Evolutionary conservation across 2,797 vertebrate species (phyloP), one percentile per base, ranked within the genome.

Genomic region (Epinephelus malabaricus): DNA sequence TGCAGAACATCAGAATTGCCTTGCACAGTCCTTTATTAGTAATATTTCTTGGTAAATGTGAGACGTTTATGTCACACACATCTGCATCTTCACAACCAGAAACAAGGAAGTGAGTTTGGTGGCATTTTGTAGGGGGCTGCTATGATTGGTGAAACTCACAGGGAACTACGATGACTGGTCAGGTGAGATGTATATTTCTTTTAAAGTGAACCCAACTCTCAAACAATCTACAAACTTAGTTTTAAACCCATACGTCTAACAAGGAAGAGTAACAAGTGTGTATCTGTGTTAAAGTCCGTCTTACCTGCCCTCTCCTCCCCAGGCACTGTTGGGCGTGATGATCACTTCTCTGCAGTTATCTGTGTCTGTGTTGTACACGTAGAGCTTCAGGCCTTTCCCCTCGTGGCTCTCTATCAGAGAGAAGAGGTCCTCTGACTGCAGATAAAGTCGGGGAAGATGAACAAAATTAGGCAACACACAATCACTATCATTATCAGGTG

Each of bases 291-390:
- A n/a, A 21, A 8, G 40, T 38, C 54, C 11, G 19, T 7, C 11
- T 94, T 96, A 99, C 98, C 98, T 99, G 94, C 98, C 98, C 94
- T 99, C 98, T 93, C 98, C 98, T 81, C 98, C 98, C 98, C 98
- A 99, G 25, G 97, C 92, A 76, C 96, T 94, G 92, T 99, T 99
- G 46, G 98, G 98, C 30, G 98, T 99, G 76, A 99, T 99, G 92
- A 99, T 95, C 85, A 99, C 98, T 91, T 99, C 98, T 86, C 98
- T 96, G 90, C 98, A 99, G 93, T 98, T 99, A 92, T 99, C 98
- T 0, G 98, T 99, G 93, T 99, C 98, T 0, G 97, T 99, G 94
- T 99, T 99, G 91, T 99, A 99, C 69, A 99, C 98, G 4, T 98
- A 99, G 60, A 99, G 97, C 92, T 99, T 99, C 88, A 99, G 92